A percentile compares a stretch with the other conserved stretches of the same genome.
Conservation (phyloP, 2,888 invertebrate genomes). For the Latrodectus hesperus region DNA sequence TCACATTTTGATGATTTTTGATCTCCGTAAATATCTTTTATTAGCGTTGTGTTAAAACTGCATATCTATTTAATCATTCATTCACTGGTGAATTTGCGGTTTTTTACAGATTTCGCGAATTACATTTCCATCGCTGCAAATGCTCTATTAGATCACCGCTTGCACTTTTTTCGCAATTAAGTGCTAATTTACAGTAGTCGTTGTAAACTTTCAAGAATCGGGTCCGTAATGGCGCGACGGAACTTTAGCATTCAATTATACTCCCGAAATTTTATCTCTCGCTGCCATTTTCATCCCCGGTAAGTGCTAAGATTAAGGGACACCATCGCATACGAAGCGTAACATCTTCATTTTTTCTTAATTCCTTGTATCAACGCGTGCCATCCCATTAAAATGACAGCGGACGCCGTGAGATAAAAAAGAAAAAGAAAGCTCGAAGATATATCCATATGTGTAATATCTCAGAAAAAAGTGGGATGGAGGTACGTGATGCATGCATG, state of each 20-base stretch:
- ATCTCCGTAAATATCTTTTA: too few relatives aligned
- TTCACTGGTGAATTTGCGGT: too few relatives aligned
- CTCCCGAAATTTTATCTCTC: not conserved
- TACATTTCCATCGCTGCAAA: too few relatives aligned
- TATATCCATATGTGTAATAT: not conserved
- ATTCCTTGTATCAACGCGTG: slow-evolving; percentile 44
- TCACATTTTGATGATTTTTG: too few relatives aligned
- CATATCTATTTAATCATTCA: too few relatives aligned
- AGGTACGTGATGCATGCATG: not conserved
- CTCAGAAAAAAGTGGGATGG: not conserved
- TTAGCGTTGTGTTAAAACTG: too few relatives aligned
- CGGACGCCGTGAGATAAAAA: not conserved
- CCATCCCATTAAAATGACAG: slow-evolving; percentile 42
- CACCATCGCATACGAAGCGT: not conserved
- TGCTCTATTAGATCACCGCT: too few relatives aligned
- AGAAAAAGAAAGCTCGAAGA: slow-evolving; percentile 4
- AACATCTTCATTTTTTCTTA: slow-evolving; percentile 25
- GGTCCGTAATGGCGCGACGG: too few relatives aligned
- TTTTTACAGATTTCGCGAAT: too few relatives aligned
- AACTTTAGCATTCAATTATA: not conserved
- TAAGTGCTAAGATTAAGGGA: not conserved
- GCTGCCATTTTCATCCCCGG: not conserved
- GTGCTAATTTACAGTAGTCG: too few relatives aligned
- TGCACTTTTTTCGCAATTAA: too few relatives aligned
- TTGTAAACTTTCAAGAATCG: too few relatives aligned